These are phyloP conservation scores for Cyanoramphus novaezelandiae DNA, from an alignment of 2,113 vertebrate species.

Conservation along the genomic window DNA sequence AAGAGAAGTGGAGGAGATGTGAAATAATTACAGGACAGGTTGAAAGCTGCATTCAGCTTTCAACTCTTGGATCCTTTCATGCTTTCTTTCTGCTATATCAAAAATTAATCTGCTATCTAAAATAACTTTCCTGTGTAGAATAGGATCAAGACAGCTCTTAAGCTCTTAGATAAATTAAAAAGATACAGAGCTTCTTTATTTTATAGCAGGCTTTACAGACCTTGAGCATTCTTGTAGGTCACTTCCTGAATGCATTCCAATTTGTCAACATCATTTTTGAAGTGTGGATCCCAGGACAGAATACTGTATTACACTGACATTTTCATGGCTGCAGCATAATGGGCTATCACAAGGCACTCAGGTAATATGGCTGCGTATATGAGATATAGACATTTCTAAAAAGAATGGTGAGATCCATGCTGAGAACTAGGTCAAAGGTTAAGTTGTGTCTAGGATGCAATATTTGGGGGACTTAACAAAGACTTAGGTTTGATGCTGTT, in stretches of 20 bases:
- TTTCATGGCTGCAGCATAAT: not conserved
- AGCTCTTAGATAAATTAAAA: constrained; percentile 17
- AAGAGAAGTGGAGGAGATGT: not conserved
- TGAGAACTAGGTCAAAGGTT: not conserved
- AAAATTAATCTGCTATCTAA: constrained; percentile 8
- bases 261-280: constrained; percentile 7
- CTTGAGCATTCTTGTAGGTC: constrained; percentile 11
- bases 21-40: not conserved
- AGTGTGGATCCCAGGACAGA: not conserved
- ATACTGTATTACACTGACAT: not conserved
- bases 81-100: not conserved
- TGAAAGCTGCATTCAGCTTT: not conserved
- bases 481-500: not conserved
- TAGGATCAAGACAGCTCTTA: not conserved
- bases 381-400: not conserved
- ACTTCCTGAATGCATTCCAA: not conserved
- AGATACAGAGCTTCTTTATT: not conserved
- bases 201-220: not conserved
- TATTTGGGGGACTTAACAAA: not conserved
- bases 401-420: not conserved
- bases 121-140: not conserved
- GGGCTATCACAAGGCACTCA: not conserved
- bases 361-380: not conserved
- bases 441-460: not conserved
- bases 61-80: not conserved